Percentiles rank a stretch among this genome's conserved stretches.
These are phyloP conservation scores for Tauraco erythrolophus DNA, from an alignment of 2,113 vertebrate species.

Conservation along the genomic window DNA sequence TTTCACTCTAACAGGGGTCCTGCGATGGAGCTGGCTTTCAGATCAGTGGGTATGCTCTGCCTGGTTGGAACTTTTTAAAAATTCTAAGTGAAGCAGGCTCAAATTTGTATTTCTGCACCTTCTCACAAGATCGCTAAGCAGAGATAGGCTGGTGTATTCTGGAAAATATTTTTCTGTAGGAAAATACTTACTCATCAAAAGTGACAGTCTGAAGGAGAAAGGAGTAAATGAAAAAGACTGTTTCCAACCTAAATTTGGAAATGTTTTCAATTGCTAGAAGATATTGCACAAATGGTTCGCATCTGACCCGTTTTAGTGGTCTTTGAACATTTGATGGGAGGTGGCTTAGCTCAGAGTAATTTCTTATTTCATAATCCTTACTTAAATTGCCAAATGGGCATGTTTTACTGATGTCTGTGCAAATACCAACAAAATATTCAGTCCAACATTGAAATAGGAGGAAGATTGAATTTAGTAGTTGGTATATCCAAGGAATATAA, in stretches of 20 bases:
- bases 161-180: background rate
- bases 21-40: background rate
- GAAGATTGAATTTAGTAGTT: background rate
- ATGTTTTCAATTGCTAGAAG: background rate
- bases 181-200: background rate
- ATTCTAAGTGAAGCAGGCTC: background rate
- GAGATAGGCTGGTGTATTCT: background rate
- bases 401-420: background rate
- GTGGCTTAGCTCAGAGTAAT: background rate
- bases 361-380: background rate
- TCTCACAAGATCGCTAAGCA: background rate
- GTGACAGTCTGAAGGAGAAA: constrained; percentile 13
- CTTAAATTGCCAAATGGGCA: background rate
- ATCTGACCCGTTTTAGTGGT: background rate
- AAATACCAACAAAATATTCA: background rate
- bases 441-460: background rate
- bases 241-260: background rate
- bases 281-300: background rate
- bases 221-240: background rate
- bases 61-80: background rate
- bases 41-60: background rate
- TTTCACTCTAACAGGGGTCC: background rate
- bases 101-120: background rate
- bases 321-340: background rate
- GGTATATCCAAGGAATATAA: background rate